Evolutionary conservation across 2,888 invertebrate genomes (phyloP), one percentile per base, ranked within the genome.

Genomic region (Lepidocyrtoides sp.): DNA sequence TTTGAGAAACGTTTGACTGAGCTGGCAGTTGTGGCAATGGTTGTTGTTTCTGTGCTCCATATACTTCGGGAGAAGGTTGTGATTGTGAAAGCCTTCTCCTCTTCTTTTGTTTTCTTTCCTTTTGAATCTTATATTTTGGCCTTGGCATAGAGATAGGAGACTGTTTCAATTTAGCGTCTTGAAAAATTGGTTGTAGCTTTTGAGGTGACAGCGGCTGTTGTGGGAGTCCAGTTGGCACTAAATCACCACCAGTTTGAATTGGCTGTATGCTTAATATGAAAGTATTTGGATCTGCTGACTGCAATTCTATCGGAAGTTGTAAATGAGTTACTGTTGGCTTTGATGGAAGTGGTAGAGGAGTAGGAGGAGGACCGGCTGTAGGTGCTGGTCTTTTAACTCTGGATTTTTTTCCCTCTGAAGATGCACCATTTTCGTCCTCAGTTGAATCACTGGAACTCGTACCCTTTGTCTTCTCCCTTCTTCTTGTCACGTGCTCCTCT

Each of bases 101-200:
- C 48, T 91, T 72, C 66, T 89, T 41, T n/a, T 54, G 10, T 36
- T 75, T 82, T 0, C 60, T 82, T 57, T 14, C 82, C n/a, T 54
- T 54, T 1, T 36, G 32, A 17, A 91, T 81, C 29, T 26, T 60
- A 41, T 91, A 91, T 32, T 91, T 91, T 17, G 82, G 87, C 7
- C 91, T n/a, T 8, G 87, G 87, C 12, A 44, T n/a, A 0, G 66
- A 48, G 32, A 91, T 91, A 23, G 85, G 91, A n/a, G 2, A 10
- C 17, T 75, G 86, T 48, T 89, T 82, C 2, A 51, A 20, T 14
- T 48, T 66, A 4, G 4, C 20, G 10, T 79, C 29, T 23, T 66
- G 48, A 20, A 88, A 17, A 26, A 54, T 36, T 8, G 60, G 87
- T 29, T 63, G 77, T n/a, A 87, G 10, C 2, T 54, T 77, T 17